Base-by-base conservation (phyloP, 2,113 vertebrate species). In the Protobothrops flavoviridis region DNA sequence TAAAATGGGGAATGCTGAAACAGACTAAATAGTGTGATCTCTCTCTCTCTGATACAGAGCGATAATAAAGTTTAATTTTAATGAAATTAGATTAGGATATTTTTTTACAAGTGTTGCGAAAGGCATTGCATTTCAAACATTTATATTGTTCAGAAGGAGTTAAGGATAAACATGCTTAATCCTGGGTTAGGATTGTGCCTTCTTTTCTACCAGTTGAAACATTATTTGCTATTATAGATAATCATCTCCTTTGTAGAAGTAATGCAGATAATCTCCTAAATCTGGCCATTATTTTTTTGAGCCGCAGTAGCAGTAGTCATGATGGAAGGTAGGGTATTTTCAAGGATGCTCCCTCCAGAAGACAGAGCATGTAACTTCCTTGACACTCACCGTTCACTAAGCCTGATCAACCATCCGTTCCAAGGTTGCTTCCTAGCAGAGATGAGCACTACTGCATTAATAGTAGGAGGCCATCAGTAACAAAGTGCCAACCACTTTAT, bases 321-420 rank as follows among this genome's bases (percentile, higher is more conserved):
- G 29, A 26, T 56, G 43, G 69, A 59, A 91, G 4, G 90, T 0
- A 10, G 53, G 1, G 5, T 1, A 24, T 90, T 91, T 43, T n/a
- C 2, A 50, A 55, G 74, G 20, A 26, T 50, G 29, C 4, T 93
- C 93, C 89, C 3, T 56, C 43, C 69, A 39, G 21, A 69, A 95
- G 26, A 74, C 24, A 26, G 0, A 48, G 64, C 17, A 20, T 0
- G 0, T 45, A 94, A 0, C 74, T 95, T 96, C 85, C 86, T 64
- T 91, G 90, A 69, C 0, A 29, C 0, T 87, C 0, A 33, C 93
- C 26, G 8, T 91, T 61, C 90, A 90, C 24, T 90, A 45, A 81
- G 87, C 61, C 55, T 81, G 56, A 94, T 53, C 57, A 59, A 56
- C 29, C 74, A 81, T n/a, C 93, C 92, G 21, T 69, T 94, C 91